Percentiles rank a stretch among this genome's conserved stretches.
phyloP scores from a whole-genome alignment of 2,113 vertebrate species.

The Chloroceryle aenea region DNA sequence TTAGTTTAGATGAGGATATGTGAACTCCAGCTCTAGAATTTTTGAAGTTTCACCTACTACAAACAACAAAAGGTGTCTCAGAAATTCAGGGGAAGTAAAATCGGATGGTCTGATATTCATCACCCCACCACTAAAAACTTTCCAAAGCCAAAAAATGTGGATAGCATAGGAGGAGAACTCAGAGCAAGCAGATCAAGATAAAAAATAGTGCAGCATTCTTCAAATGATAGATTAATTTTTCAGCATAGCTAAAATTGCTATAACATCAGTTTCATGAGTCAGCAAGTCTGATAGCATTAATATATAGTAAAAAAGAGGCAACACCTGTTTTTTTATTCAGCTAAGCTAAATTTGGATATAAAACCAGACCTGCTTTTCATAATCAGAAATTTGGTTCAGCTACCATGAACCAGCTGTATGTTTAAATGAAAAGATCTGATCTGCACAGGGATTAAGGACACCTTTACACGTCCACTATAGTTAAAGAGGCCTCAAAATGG shows the following conservation, averaged over 20 bases:
- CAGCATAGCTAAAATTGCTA: slow-evolving; percentile 1
- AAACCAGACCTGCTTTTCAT: slow-evolving; percentile 14
- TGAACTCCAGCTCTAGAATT: not conserved
- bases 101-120: not conserved
- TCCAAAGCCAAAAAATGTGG: not conserved
- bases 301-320: not conserved
- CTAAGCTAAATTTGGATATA: slow-evolving; percentile 27
- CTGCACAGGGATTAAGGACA: not conserved
- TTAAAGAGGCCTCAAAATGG: not conserved
- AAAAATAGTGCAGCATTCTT: not conserved
- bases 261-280: slow-evolving; percentile 40
- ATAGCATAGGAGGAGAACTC: not conserved
- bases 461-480: not conserved
- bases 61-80: not conserved
- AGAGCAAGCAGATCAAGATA: not conserved
- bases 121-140: not conserved
- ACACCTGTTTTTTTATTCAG: slow-evolving; percentile 19
- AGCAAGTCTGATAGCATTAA: slow-evolving; percentile 38
- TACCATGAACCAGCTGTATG: not conserved
- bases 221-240: slow-evolving; percentile 51
- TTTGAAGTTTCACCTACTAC: not conserved
- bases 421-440: slow-evolving; percentile 9
- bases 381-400: slow-evolving; percentile 2
- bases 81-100: not conserved
- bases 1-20: not conserved